phyloP scores from a whole-genome alignment of 2,888 invertebrate species.

The Incurvaria masculella region DNA sequence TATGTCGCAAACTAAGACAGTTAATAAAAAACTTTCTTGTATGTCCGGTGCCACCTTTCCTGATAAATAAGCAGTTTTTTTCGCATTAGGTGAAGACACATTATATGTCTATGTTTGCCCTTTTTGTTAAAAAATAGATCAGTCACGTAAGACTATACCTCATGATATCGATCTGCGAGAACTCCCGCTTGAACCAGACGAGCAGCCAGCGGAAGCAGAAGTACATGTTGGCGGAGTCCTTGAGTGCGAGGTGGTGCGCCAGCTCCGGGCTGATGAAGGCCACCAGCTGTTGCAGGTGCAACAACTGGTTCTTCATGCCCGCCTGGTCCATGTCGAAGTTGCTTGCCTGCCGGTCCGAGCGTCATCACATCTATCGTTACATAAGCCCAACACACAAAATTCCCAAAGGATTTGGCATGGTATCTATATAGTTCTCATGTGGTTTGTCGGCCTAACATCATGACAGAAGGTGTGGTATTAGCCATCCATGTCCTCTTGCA shows the following conservation, averaged over 20 bases:
- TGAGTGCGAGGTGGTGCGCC: constrained; percentile 78
- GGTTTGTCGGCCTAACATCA: too few species aligned
- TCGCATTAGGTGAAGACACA: not conserved
- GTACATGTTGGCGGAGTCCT: constrained; percentile 93
- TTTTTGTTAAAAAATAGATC: not conserved
- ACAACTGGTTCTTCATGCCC: constrained; percentile 91
- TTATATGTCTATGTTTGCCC: not conserved
- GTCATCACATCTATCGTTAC: too few species aligned
- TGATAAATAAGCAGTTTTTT: too few species aligned
- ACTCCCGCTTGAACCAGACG: constrained; percentile 94
- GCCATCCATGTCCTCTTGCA: too few species aligned
- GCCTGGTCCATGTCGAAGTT: constrained; percentile 98
- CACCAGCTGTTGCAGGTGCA: constrained; percentile 78
- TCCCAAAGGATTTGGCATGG: too few species aligned
- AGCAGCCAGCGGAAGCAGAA: constrained; percentile 99
- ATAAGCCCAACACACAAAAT: too few species aligned
- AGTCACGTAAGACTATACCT: constrained; percentile 32
- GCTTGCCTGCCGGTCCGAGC: constrained; percentile 63
- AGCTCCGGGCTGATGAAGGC: constrained; percentile 81
- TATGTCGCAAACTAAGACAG: too few species aligned
- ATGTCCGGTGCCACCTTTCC: too few species aligned
- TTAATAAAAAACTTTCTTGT: too few species aligned
- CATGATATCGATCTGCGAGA: constrained; percentile 82
- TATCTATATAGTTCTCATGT: too few species aligned
- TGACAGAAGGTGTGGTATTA: too few species aligned